Base-by-base conservation (phyloP, 2,888 invertebrate genomes). In the Luperina testacea region DNA sequence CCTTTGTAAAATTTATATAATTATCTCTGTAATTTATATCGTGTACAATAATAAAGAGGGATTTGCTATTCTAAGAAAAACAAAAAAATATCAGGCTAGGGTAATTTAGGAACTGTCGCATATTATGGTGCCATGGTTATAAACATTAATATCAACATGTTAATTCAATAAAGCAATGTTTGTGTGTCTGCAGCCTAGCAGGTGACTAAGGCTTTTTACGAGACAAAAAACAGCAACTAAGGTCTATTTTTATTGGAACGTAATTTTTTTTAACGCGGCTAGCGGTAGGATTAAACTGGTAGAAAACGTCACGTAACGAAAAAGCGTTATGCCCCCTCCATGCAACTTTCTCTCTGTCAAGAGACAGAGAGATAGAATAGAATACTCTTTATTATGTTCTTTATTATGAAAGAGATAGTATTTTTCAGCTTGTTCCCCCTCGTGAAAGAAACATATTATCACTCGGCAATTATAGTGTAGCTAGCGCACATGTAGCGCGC, bases 81-180 rank as follows among this genome's bases (percentile, higher is more conserved):
- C 17, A 17, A 51, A 51, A 15, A 1, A 11, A 5, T 51, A 15
- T 51, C 48, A 51, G 5, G 5, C 17, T 51, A 51, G 6, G 51
- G 6, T 17, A 51, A 51, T 51, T 51, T 51, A 51, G 17, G 17
- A 51, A 51, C 51, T 17, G 17, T 51, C 0, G 45, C 45, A 51
- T 51, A 1, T 17, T 51, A 1, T 17, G 51, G 17, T 51, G 17
- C 51, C 51, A 51, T 51, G 51, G 68, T 24, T 61, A 74, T n/a
- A 68, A 51, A 20, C n/a, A 68, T 42, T 53, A 59, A n/a, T 65
- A 82, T 17, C 11, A 51, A 17, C 79, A 42, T 32, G 27, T 38
- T 65, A 72, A 72, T 72, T 78, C 7, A 63, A 78, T 71, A 45
- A 64, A 70, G 2, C 8, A 20, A 63, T 32, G 5, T 48, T 67